Evolutionary conservation across 1,140 invertebrate genomes (phyloP), one percentile per base, ranked within the genome.

Genomic region (Sarcophaga bullata): DNA sequence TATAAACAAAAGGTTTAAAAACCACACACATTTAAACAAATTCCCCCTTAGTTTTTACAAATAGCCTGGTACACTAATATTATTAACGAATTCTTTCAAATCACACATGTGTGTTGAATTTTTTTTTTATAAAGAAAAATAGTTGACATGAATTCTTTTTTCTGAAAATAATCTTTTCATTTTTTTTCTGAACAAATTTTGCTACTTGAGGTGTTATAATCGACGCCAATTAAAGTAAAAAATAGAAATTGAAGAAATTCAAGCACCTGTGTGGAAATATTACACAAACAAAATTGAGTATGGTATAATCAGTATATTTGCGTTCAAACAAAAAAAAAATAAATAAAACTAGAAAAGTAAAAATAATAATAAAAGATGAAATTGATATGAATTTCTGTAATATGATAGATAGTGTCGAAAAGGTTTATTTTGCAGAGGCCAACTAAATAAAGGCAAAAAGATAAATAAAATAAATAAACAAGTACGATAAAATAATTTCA

Each of bases 401-500:
- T 25, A n/a, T 8, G 62, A 25, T 19, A 68, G 62, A 68, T 9
- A 52, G 62, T 0, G 62, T 6, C 17, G 62, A 68, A n/a, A 68
- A 25, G n/a, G 13, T 37, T 37, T 37, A 4, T 37, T 37, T 58
- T 58, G 19, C 17, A 68, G 25, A 37, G 62, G 6, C n/a, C n/a
- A n/a, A n/a, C n/a, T n/a, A n/a, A n/a, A n/a, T n/a, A n/a, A n/a
- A n/a, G n/a, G n/a, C n/a, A n/a, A n/a, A n/a, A n/a, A n/a, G n/a
- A n/a, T n/a, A n/a, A 58, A 58, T 58, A 58, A 19, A 62, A 68
- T 68, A 19, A 62, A 68, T 68, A 25, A 68, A 68, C 62, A 68
- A 68, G 62, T 68, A 37, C 25, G 25, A 37, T 2, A 19, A 68
- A 68, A 68, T 68, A 68, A 68, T 68, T 68, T 68, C 62, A 68